phyloP scores from a whole-genome alignment of 2,113 vertebrate species.

The Okapia johnstoni region DNA sequence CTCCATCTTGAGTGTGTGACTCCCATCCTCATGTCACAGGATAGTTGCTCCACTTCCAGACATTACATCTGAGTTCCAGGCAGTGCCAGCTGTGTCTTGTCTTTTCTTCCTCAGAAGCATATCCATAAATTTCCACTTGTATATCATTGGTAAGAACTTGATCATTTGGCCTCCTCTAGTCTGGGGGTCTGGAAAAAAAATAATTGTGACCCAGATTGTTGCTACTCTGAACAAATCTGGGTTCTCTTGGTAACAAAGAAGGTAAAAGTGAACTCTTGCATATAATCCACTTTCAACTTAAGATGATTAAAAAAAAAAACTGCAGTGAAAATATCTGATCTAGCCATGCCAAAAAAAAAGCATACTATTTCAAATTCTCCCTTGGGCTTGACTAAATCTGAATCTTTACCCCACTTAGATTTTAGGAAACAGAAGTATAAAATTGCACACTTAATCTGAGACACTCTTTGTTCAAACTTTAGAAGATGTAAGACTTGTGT shows the following conservation, averaged over 20 bases:
- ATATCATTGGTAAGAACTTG: not conserved
- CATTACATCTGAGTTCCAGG: not conserved
- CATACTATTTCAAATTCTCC: not conserved
- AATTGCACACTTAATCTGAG: not conserved
- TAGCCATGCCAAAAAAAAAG: not conserved
- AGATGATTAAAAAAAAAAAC: not conserved
- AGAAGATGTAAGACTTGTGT: not conserved
- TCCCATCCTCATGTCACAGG: not conserved
- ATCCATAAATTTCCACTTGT: not conserved
- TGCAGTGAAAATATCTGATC: not conserved
- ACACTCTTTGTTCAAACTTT: not conserved
- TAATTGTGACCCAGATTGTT: not conserved
- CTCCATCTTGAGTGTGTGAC: not conserved
- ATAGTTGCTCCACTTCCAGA: not conserved
- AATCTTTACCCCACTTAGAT: not conserved
- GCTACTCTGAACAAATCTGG: not conserved
- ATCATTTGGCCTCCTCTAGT: not conserved
- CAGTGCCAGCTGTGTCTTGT: not conserved
- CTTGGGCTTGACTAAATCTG: not conserved
- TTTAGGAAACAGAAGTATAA: not conserved
- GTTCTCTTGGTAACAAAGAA: not conserved
- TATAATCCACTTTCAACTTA: constrained; percentile 29
- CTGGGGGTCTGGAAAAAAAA: not conserved
- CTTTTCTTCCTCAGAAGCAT: not conserved
- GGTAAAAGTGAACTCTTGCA: not conserved